These are phyloP conservation scores for Gavialis gangeticus DNA, from an alignment of 2,113 vertebrate species.

Conservation along the genomic window DNA sequence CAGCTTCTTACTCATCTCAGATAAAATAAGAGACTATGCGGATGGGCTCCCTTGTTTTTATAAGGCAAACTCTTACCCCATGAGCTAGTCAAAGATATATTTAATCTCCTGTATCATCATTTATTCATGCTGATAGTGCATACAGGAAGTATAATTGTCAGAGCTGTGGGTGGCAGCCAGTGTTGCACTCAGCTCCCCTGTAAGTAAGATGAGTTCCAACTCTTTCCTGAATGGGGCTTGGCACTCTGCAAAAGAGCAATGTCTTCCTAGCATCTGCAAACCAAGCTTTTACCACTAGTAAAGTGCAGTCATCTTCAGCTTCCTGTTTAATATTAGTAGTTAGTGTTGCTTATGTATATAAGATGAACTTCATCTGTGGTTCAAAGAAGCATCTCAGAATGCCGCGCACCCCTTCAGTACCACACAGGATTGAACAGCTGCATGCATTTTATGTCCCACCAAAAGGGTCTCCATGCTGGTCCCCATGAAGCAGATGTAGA, in stretches of 20 bases:
- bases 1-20: not conserved
- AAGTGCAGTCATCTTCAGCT: not conserved
- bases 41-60: not conserved
- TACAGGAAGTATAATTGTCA: not conserved
- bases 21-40: not conserved
- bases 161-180: not conserved
- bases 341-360: fast-evolving
- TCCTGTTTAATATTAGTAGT: fast-evolving
- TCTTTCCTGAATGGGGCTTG: not conserved
- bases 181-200: not conserved
- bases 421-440: fast-evolving
- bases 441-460: too few species aligned
- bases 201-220: not conserved
- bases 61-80: not conserved
- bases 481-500: too few species aligned
- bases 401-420: fast-evolving
- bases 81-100: not conserved
- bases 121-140: constrained; percentile 4
- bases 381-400: not conserved
- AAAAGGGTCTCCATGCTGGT: too few species aligned
- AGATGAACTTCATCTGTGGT: fast-evolving
- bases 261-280: not conserved
- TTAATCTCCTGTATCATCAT: constrained; percentile 1
- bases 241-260: not conserved
- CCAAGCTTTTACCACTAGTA: not conserved